Evolutionary conservation across 2,797 vertebrate genomes (phyloP).

Genomic region (Avahi laniger): DNA sequence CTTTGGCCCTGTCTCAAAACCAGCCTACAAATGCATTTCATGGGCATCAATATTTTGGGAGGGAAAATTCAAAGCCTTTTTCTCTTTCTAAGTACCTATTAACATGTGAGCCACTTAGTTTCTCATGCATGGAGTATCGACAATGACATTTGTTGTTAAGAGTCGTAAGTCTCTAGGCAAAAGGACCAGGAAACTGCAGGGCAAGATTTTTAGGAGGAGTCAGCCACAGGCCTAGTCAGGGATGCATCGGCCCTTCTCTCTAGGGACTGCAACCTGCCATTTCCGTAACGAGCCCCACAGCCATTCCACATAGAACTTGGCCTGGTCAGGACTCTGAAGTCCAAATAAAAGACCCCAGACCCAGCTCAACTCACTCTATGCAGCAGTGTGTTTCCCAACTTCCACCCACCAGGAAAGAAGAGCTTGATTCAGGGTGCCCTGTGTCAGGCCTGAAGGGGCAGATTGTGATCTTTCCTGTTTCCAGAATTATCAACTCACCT

Average conservation of each 20-base stretch:
- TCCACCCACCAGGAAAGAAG: too few relatives aligned
- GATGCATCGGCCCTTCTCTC: background rate
- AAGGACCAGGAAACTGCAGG: background rate
- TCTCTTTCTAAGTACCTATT: background rate
- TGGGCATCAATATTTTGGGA: background rate
- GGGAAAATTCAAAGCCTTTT: background rate
- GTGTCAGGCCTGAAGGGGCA: background rate
- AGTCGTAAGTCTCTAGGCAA: background rate
- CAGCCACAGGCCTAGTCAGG: background rate
- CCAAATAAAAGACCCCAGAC: background rate
- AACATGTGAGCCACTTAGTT: background rate
- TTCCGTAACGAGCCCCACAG: too few relatives aligned
- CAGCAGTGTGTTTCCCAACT: rapidly evolving
- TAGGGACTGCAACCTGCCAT: rapidly evolving
- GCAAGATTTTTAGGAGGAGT: background rate
- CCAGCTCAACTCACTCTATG: rapidly evolving
- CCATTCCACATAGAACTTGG: background rate
- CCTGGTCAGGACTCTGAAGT: rapidly evolving
- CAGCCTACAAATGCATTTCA: background rate
- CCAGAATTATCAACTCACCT: background rate
- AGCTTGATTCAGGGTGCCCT: rapidly evolving
- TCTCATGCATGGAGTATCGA: rapidly evolving
- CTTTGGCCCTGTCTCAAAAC: background rate
- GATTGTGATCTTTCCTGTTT: background rate
- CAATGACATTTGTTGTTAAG: rapidly evolving